Evolutionary conservation across 2,113 vertebrate genomes (phyloP).

Genomic region (Brachyistius frenatus): DNA sequence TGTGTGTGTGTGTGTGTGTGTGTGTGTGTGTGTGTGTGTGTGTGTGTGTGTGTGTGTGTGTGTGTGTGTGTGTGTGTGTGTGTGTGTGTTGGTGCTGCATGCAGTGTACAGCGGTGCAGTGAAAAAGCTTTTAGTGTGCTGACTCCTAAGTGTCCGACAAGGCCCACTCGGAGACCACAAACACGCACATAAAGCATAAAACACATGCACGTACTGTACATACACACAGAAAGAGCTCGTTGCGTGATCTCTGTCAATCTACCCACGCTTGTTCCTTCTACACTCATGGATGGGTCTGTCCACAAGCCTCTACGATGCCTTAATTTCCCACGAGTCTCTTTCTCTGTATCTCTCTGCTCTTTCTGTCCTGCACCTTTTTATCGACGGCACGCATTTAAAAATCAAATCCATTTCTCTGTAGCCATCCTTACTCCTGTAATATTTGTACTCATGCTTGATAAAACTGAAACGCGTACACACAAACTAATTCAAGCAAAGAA

Average conservation of each 20-base stretch:
- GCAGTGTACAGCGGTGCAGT: not conserved
- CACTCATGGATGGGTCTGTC: slow-evolving; percentile 31
- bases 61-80: slow-evolving; percentile 16
- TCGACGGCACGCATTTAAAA: slow-evolving; percentile 7
- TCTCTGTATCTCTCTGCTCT: slow-evolving; percentile 2
- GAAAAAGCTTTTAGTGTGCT: slow-evolving; percentile 61
- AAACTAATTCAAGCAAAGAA: too few relatives aligned
- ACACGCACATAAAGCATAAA: slow-evolving; percentile 14
- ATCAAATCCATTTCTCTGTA: not conserved
- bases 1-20: too few relatives aligned
- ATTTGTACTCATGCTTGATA: not conserved
- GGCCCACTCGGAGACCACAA: slow-evolving; percentile 21
- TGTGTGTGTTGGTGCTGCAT: not conserved
- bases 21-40: too few relatives aligned
- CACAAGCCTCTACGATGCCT: slow-evolving; percentile 42
- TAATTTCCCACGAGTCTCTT: slow-evolving; percentile 64
- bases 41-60: too few relatives aligned
- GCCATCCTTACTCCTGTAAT: not conserved
- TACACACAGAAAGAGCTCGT: not conserved
- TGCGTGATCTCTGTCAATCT: slow-evolving; percentile 54
- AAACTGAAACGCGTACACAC: not conserved
- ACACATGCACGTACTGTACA: slow-evolving; percentile 17
- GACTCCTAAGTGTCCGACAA: slow-evolving; percentile 26
- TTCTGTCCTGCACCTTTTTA: slow-evolving; percentile 15
- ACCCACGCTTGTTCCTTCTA: slow-evolving; percentile 32